phyloP scores from a whole-genome alignment of 2,113 vertebrate genomes.

The Tragelaphus scriptus region DNA sequence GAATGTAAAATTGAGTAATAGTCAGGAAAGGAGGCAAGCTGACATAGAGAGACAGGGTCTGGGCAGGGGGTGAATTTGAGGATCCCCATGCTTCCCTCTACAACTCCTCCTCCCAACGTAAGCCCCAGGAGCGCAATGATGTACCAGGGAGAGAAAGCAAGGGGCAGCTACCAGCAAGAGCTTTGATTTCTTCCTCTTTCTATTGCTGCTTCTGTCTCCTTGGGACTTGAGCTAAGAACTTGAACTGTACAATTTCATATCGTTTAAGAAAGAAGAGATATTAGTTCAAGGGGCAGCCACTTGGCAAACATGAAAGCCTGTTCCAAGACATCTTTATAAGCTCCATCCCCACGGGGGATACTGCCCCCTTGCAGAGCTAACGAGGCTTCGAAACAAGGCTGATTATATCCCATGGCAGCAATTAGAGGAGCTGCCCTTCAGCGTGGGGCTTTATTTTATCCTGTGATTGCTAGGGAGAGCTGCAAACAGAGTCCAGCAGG shows the following conservation, averaged over 20 bases:
- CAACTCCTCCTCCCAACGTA: neutral
- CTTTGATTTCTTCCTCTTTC: neutral
- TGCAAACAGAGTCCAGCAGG: neutral
- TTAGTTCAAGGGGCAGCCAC: slow-evolving; percentile 12
- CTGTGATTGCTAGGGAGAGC: slow-evolving; percentile 21
- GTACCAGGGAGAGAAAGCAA: neutral
- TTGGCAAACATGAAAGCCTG: slow-evolving; percentile 36
- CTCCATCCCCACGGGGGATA: neutral
- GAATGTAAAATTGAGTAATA: fast-evolving
- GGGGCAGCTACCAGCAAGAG: neutral
- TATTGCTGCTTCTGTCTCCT: neutral
- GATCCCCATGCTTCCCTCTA: neutral
- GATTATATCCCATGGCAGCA: neutral
- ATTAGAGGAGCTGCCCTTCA: slow-evolving; percentile 31
- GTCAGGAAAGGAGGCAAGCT: neutral
- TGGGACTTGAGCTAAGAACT: neutral
- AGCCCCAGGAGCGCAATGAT: neutral
- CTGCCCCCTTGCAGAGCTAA: slow-evolving; percentile 23
- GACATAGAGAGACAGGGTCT: fast-evolving
- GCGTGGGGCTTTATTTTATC: slow-evolving; percentile 42
- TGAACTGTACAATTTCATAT: neutral
- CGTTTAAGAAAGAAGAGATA: neutral
- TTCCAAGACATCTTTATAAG: neutral
- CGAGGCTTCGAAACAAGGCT: neutral
- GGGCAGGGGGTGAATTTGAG: neutral